Percentiles rank a stretch among this genome's conserved stretches.
phyloP scores from a whole-genome alignment of 1,140 invertebrate species.

The Thereuonema tuberculata region DNA sequence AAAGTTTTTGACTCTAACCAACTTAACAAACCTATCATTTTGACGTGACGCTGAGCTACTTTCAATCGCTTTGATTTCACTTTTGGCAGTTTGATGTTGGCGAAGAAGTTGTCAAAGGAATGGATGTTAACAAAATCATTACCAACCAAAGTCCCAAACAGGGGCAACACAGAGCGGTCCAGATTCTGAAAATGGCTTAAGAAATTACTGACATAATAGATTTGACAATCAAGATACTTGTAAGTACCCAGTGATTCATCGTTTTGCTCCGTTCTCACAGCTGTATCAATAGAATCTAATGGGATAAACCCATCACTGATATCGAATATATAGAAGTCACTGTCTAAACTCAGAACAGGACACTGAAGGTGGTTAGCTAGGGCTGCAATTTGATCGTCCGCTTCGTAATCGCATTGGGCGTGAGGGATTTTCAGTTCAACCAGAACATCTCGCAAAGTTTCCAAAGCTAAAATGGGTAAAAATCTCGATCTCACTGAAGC shows the following conservation, averaged over 20 bases:
- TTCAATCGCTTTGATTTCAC: constrained; percentile 28
- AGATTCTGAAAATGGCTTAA: constrained; percentile 47
- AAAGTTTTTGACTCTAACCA: constrained; percentile 56
- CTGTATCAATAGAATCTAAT: constrained; percentile 34
- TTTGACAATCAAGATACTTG: constrained; percentile 43
- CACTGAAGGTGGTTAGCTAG: constrained; percentile 58
- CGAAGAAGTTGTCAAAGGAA: constrained; percentile 54
- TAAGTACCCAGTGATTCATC: constrained; percentile 14
- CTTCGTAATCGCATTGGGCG: constrained; percentile 65
- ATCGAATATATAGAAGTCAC: constrained; percentile 80
- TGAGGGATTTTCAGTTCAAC: constrained; percentile 45
- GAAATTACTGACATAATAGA: constrained; percentile 56
- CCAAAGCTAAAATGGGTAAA: constrained; percentile 39
- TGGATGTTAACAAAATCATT: constrained; percentile 68
- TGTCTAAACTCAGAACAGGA: constrained; percentile 75
- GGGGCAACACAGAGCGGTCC: constrained; percentile 47
- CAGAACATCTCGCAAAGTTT: constrained; percentile 54
- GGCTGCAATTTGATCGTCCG: constrained; percentile 66
- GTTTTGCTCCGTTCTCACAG: constrained; percentile 13
- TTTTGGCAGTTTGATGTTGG: constrained; percentile 45
- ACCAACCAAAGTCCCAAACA: constrained; percentile 64
- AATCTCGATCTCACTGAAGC: constrained; percentile 23
- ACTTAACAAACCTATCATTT: constrained; percentile 48
- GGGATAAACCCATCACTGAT: constrained; percentile 54
- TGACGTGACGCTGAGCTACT: constrained; percentile 38